Evolutionary conservation across 2,113 vertebrate species (phyloP).

Genomic region (Marmota flaviventris): DNA sequence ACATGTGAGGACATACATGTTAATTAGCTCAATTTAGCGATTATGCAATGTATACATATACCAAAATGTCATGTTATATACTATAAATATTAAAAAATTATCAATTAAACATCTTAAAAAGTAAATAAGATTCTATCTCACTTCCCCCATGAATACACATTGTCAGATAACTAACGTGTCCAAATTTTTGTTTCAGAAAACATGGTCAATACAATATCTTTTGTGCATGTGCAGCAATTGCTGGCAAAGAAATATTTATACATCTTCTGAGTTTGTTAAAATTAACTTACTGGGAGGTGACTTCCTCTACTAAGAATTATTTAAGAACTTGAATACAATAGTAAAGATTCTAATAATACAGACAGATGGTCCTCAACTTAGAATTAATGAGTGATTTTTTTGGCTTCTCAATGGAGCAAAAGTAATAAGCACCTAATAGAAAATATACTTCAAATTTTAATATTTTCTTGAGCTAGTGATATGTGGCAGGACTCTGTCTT

Average conservation of each 20-base stretch:
- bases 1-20: neutral
- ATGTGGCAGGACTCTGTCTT: neutral
- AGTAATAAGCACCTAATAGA: neutral
- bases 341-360: neutral
- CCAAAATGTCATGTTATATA: neutral
- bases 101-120: neutral
- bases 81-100: neutral
- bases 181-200: constrained; percentile 31
- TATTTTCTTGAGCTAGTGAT: neutral
- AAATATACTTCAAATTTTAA: neutral
- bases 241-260: neutral
- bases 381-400: neutral
- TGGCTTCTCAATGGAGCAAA: neutral
- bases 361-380: neutral
- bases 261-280: constrained; percentile 36
- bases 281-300: constrained; percentile 7
- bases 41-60: neutral
- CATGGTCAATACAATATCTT: neutral
- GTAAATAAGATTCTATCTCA: neutral
- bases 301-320: neutral
- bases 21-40: neutral
- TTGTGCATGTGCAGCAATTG: neutral
- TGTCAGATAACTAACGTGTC: neutral
- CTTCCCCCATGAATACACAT: neutral
- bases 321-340: constrained; percentile 21